Evolutionary conservation across 2,113 vertebrate species (phyloP).

Genomic region (Gopherus evgoodei): DNA sequence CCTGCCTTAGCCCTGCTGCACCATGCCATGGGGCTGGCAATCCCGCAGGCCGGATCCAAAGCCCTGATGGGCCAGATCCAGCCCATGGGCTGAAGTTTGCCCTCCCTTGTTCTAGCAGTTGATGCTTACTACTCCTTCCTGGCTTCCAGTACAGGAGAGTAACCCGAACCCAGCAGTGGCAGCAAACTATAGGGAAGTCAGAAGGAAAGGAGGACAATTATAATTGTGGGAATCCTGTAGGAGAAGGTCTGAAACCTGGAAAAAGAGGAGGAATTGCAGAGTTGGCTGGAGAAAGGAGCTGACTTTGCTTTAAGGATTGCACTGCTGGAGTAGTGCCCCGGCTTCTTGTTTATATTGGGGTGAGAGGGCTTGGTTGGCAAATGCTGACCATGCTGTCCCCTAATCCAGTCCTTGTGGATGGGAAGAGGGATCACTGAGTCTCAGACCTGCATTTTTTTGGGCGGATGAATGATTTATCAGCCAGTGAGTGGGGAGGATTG

Average conservation of each 20-base stretch:
- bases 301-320: not conserved
- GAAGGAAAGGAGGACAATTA: not conserved
- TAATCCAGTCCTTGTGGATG: not conserved
- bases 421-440: not conserved
- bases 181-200: not conserved
- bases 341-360: not conserved
- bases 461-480: not conserved
- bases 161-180: not conserved
- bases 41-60: no score
- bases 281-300: not conserved
- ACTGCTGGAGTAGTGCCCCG: not conserved
- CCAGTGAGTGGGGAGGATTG: not conserved
- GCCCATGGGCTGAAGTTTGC: no score
- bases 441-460: not conserved
- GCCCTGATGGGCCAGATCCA: no score
- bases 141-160: not conserved
- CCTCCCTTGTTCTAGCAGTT: not conserved
- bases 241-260: not conserved
- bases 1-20: no score
- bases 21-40: no score
- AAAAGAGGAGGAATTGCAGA: not conserved
- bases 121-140: not conserved
- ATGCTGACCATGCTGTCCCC: not conserved
- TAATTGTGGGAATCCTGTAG: not conserved
- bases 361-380: not conserved